Evolutionary conservation across 2,888 invertebrate genomes (phyloP).

Genomic region (Baronia brevicornis): DNA sequence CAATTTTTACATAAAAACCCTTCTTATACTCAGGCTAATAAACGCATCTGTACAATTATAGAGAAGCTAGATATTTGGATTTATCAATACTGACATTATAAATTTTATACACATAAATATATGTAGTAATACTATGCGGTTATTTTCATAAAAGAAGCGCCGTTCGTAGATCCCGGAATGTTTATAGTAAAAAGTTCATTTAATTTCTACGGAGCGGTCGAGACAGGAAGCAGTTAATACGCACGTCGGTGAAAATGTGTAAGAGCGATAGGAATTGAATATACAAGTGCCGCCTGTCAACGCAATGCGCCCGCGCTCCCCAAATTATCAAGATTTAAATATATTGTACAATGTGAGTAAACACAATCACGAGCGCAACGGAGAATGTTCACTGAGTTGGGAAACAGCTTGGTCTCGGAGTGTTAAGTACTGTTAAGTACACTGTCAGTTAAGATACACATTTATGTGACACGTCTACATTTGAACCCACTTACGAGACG

Average conservation of each 20-base stretch:
- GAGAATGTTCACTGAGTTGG: conserved; percentile 31
- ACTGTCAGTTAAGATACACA: conserved; percentile 31
- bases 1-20: too few relatives aligned
- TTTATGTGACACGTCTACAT: conserved; percentile 39
- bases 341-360: conserved; percentile 35
- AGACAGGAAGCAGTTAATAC: conserved; percentile 24
- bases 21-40: too few relatives aligned
- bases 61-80: too few relatives aligned
- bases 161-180: too few relatives aligned
- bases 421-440: conserved; percentile 43
- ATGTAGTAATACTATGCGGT: too few relatives aligned
- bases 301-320: too few relatives aligned
- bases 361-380: conserved; percentile 30
- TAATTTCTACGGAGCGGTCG: conserved; percentile 20
- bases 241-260: conserved; percentile 8
- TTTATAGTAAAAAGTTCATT: conserved; percentile 19
- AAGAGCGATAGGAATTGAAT: conserved; percentile 12
- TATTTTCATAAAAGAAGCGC: too few relatives aligned
- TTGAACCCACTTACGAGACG: conserved; percentile 45
- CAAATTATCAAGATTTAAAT: conserved; percentile 22
- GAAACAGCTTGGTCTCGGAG: conserved; percentile 32
- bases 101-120: too few relatives aligned
- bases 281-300: conserved; percentile 6
- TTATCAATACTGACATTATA: too few relatives aligned
- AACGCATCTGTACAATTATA: too few relatives aligned